Percentiles rank a stretch among this genome's conserved stretches.
Conservation (phyloP, 2,113 vertebrate genomes). For the Pterocles orientalis region DNA sequence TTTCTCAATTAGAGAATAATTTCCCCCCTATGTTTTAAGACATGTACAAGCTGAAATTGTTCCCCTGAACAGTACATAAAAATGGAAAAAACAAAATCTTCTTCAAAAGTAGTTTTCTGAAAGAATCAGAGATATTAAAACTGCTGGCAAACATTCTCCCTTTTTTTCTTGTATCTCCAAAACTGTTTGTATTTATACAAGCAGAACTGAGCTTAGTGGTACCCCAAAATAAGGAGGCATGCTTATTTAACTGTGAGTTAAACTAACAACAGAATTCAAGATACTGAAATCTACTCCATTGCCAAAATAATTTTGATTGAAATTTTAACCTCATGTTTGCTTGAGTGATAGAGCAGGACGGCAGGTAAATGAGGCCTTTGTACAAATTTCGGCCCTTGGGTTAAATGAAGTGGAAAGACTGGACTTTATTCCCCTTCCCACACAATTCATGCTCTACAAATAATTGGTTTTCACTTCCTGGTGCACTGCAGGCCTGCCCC, state of each 20-base stretch:
- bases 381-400: background rate
- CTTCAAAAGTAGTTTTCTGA: background rate
- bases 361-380: background rate
- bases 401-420: constrained; percentile 33
- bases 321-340: background rate
- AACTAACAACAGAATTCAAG: background rate
- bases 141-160: background rate
- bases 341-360: background rate
- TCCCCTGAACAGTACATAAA: background rate
- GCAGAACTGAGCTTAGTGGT: background rate
- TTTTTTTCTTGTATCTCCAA: background rate
- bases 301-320: background rate
- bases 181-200: background rate
- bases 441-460: constrained; percentile 33
- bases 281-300: background rate
- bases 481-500: background rate
- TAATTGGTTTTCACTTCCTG: constrained; percentile 42
- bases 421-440: constrained; percentile 33
- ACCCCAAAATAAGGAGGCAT: background rate
- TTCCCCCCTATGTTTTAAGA: background rate
- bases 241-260: background rate
- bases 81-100: background rate
- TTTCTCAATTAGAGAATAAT: background rate
- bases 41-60: background rate
- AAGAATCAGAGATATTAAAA: background rate